Evolutionary conservation across 2,113 vertebrate species (phyloP), one percentile per base, ranked within the genome.

Genomic region (Bettongia penicillata): DNA sequence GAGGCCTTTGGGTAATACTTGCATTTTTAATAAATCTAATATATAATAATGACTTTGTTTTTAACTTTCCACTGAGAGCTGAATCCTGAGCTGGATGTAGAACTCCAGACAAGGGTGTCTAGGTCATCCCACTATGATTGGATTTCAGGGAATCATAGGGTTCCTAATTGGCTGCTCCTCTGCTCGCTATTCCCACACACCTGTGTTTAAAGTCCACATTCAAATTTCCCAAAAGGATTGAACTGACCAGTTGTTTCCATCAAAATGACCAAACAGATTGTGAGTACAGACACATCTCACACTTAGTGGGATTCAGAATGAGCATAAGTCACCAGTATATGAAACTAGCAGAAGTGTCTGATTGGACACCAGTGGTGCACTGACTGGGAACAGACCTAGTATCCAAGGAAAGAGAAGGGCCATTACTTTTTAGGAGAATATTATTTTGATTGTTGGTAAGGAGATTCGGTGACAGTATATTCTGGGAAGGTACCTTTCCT

Each of bases 41-140:
- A 97, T 98, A 98, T 98, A 98, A 98, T 98, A 98, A 98, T 98
- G 97, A 98, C 97, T 98, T 98, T 98, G 97, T 98, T 98, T 98
- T 97, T 98, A 97, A 98, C 97, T 98, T 98, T 98, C 98, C 97
- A 97, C 97, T 97, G 97, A 98, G 97, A 95, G 93, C 94, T 97
- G 97, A 97, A 96, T 94, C 94, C 96, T 51, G 95, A 95, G 94
- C 94, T 94, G 95, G 97, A 97, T 50, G 89, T 84, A 90, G 96
- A 96, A 92, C 94, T 94, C 96, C 97, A 97, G 97, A 97, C 97
- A 95, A 96, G 95, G 93, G 91, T 2, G 96, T 97, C 98, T 98
- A 97, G 96, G 84, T 97, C 95, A 61, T 92, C 51, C 91, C 55
- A 9, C 49, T 14, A 22, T 14, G 68, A 95, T 55, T 93, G 94